Evolutionary conservation across 1,140 invertebrate species (phyloP), one percentile per base, ranked within the genome.

Genomic region (Ectropis grisescens): DNA sequence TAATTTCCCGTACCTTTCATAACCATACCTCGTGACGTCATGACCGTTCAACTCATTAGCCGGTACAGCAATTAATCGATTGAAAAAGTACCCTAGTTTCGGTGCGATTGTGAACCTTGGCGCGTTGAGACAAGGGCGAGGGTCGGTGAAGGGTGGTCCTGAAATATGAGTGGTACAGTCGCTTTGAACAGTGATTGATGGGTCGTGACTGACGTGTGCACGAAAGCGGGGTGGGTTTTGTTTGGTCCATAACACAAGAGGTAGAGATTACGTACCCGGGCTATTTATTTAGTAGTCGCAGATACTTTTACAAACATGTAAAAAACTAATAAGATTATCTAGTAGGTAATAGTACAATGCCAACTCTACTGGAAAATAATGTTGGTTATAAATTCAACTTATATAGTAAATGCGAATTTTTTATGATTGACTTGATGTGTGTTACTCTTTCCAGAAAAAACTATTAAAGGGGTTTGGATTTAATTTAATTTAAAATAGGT

Each of bases 161-260:
- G 66, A 68, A 79, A 75, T 62, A 71, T 66, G 72, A 78, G 69
- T 67, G 55, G 67, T 54, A 61, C 60, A 68, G 60, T 71, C 68
- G 58, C 57, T 57, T 59, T 45, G 54, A 67, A 65, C 70, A 72
- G 68, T 79, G 74, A 79, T 75, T 79, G 74, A 79, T 79, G 70
- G 51, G 54, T 48, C 57, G 48, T 72, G 72, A 79, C 66, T 79
- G 72, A 79, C 72, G 70, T 68, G 66, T 70, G 60, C 72, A 74
- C 70, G 71, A 62, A 66, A 59, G 54, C 59, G 58, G 70, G 67
- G 66, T 60, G 66, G 29, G 30, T 19, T 3, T 19, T 4, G 11
- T 29, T 11, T 31, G 48, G 46, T n/a, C 1, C 24, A 47, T 50
- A 44, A 49, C n/a, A 54, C 10, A 35, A 35, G 48, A 25, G 30